Percentiles rank a stretch among this genome's conserved stretches.
Conservation (phyloP, 2,797 vertebrate species). For the Balearica regulorum region DNA sequence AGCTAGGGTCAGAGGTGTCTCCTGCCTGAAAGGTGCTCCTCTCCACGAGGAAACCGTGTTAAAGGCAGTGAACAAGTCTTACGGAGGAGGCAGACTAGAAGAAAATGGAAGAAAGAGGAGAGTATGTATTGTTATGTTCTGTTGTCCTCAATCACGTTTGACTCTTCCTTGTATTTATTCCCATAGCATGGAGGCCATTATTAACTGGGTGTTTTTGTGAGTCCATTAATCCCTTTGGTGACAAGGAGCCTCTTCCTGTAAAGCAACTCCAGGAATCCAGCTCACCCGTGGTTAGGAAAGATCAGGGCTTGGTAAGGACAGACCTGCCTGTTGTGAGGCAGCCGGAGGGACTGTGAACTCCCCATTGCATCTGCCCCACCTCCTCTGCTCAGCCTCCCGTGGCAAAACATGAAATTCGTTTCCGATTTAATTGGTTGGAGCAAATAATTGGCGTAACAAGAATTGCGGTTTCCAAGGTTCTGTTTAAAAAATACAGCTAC, state of each 20-base stretch:
- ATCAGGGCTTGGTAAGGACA: not conserved
- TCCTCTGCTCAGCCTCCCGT: not conserved
- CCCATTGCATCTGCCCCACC: not conserved
- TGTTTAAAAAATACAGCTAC: not conserved
- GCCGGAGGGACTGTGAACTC: not conserved
- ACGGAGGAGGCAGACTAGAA: not conserved
- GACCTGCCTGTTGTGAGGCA: not conserved
- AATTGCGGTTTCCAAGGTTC: not conserved
- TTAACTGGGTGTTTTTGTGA: not conserved
- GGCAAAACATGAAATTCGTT: not conserved
- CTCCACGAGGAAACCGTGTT: not conserved
- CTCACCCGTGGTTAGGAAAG: not conserved
- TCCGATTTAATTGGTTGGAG: not conserved
- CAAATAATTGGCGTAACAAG: not conserved
- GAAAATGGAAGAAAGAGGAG: not conserved
- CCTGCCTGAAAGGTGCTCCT: not conserved
- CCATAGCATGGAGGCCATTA: not conserved
- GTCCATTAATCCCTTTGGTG: not conserved
- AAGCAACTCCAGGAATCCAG: not conserved
- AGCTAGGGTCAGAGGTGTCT: not conserved
- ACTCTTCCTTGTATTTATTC: not conserved
- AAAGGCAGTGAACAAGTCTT: not conserved
- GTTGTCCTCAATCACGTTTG: not conserved
- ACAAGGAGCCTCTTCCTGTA: not conserved
- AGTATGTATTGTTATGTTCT: not conserved